phyloP scores from a whole-genome alignment of 2,888 invertebrate species.

The Zygogramma bicolorata region DNA sequence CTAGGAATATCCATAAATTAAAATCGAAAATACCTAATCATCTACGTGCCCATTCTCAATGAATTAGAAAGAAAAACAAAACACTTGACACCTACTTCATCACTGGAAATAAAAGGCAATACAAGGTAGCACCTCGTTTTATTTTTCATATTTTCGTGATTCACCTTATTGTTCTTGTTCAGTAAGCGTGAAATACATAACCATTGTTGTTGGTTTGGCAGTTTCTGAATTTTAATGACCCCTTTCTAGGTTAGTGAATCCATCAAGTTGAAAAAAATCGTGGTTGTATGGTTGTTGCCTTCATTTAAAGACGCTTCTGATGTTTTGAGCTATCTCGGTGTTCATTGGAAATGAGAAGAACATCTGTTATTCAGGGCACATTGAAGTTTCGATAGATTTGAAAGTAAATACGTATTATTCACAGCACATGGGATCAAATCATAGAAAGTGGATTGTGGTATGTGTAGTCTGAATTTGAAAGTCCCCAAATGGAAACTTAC shows the following conservation, averaged over 20 bases:
- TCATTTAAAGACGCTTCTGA: not conserved
- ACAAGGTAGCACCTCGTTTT: not conserved
- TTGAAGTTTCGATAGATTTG: no score
- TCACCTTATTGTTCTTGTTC: constrained; percentile 29
- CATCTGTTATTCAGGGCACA: not conserved
- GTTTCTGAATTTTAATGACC: constrained; percentile 23
- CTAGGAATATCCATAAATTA: not conserved
- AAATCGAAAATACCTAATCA: not conserved
- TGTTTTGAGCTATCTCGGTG: not conserved
- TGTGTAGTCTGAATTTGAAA: not conserved
- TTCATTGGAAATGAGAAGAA: not conserved
- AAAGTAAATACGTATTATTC: no score
- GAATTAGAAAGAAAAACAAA: not conserved
- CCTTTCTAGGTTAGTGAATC: constrained; percentile 33
- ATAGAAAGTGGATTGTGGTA: not conserved
- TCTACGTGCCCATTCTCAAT: no score
- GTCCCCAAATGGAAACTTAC: not conserved
- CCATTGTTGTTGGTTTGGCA: constrained; percentile 34
- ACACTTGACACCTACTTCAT: not conserved
- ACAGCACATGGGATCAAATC: not conserved
- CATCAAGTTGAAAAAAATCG: constrained; percentile 7
- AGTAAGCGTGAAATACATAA: constrained; percentile 36
- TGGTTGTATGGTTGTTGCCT: not conserved
- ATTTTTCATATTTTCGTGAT: constrained; percentile 7
- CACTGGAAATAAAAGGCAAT: not conserved